Conservation (phyloP, 2,888 invertebrate species). For the Dynastes tityus region DNA sequence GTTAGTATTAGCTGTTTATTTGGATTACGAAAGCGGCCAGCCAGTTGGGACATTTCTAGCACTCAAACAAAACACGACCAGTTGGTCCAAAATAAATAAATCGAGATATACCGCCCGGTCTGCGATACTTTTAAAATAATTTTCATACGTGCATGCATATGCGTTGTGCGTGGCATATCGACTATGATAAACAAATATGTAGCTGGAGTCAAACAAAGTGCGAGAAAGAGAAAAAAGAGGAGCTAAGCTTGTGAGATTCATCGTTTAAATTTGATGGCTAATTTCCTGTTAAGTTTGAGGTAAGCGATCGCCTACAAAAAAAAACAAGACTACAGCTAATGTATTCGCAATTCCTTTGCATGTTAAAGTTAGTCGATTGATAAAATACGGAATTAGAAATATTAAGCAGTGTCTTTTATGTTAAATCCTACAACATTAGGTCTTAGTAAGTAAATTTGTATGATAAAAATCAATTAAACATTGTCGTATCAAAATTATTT, state of each 20-base stretch:
- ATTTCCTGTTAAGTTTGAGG: slow-evolving; percentile 14
- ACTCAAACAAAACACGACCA: slow-evolving; percentile 51
- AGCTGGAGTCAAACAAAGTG: neutral
- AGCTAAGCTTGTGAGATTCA: neutral
- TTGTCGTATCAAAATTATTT: too few species aligned
- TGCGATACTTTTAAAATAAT: slow-evolving; percentile 46
- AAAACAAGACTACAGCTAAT: neutral
- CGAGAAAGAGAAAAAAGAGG: slow-evolving; percentile 3
- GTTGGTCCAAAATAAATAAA: slow-evolving; percentile 51
- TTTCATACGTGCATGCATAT: slow-evolving; percentile 40
- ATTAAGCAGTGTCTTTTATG: too few species aligned
- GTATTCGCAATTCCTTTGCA: neutral
- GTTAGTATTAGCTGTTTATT: slow-evolving; percentile 67
- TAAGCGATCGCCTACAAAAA: neutral
- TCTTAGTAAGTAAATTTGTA: too few species aligned
- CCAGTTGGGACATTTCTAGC: slow-evolving; percentile 66
- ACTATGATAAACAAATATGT: slow-evolving; percentile 10
- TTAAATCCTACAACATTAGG: too few species aligned
- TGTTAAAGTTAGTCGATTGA: too few species aligned
- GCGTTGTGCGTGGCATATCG: slow-evolving; percentile 5
- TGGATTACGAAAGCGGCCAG: slow-evolving; percentile 63
- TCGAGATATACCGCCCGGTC: slow-evolving; percentile 46
- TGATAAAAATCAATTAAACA: too few species aligned
- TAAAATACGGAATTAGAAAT: too few species aligned
- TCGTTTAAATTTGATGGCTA: slow-evolving; percentile 1